Evolutionary conservation across 2,888 invertebrate species (phyloP).

Genomic region (Drosophila koepferae): DNA sequence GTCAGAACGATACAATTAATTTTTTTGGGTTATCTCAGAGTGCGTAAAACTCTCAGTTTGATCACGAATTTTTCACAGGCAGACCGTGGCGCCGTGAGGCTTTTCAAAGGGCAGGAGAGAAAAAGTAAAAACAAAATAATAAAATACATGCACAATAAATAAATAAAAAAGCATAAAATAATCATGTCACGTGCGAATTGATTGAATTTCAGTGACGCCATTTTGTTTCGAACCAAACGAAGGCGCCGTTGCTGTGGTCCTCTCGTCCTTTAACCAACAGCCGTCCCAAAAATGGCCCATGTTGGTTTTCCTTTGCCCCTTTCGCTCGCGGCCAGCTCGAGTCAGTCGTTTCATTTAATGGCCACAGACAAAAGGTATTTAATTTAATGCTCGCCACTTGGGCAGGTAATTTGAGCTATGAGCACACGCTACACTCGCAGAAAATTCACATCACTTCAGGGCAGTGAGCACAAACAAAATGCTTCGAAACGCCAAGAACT

Average conservation of each 20-base stretch:
- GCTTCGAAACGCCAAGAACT: conserved; percentile 54
- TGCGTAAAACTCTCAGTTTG: conserved; percentile 15
- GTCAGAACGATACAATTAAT: background rate
- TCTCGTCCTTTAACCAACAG: conserved; percentile 23
- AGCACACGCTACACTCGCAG: conserved; percentile 31
- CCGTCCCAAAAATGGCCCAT: conserved; percentile 9
- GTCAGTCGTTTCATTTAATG: conserved; percentile 61
- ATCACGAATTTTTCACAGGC: conserved; percentile 22
- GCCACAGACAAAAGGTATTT: conserved; percentile 74
- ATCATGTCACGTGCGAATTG: conserved; percentile 83
- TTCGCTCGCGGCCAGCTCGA: conserved; percentile 11
- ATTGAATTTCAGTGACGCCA: conserved; percentile 77
- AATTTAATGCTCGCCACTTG: conserved; percentile 74
- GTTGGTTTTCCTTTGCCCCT: conserved; percentile 17
- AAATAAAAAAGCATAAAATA: conserved; percentile 75
- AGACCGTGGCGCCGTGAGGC: conserved; percentile 14
- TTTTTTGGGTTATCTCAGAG: conserved; percentile 5
- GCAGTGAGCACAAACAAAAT: background rate
- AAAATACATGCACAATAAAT: conserved; percentile 71
- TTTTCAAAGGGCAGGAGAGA: conserved; percentile 27
- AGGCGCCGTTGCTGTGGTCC: background rate
- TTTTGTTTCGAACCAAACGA: conserved; percentile 55
- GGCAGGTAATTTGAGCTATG: conserved; percentile 71
- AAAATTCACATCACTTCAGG: conserved; percentile 16
- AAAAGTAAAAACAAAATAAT: conserved; percentile 37